Evolutionary conservation across 2,888 invertebrate genomes (phyloP).

Genomic region (Nudaria mundana): DNA sequence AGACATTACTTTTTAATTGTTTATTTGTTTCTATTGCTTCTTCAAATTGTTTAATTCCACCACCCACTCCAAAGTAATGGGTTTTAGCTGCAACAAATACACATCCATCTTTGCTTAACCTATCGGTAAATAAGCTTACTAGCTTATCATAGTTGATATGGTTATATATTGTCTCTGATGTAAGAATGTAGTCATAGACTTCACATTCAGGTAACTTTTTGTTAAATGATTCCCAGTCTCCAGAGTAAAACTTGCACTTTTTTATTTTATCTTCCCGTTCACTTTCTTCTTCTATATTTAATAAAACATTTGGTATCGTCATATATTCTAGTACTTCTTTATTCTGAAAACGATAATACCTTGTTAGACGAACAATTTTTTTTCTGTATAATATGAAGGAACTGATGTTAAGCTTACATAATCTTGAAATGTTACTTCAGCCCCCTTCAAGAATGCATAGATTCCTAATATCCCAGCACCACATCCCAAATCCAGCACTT

Average conservation of each 20-base stretch:
- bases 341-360: too few species aligned
- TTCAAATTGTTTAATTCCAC: slow-evolving; percentile 90
- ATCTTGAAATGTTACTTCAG: slow-evolving; percentile 93
- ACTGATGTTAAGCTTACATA: slow-evolving; percentile 85
- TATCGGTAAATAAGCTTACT: slow-evolving; percentile 83
- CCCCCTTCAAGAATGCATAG: slow-evolving; percentile 84
- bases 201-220: slow-evolving; percentile 56
- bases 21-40: slow-evolving; percentile 77
- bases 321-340: slow-evolving; percentile 88
- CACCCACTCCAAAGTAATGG: slow-evolving; percentile 97
- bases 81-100: slow-evolving; percentile 93
- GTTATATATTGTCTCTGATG: slow-evolving; percentile 97
- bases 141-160: slow-evolving; percentile 89
- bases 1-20: slow-evolving; percentile 75
- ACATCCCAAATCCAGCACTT: slow-evolving; percentile 94
- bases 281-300: slow-evolving; percentile 82
- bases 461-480: slow-evolving; percentile 95
- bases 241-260: slow-evolving; percentile 83
- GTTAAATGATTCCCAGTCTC: slow-evolving; percentile 87
- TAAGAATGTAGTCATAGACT: slow-evolving; percentile 91
- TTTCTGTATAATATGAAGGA: background rate
- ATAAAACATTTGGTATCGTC: slow-evolving; percentile 90
- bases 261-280: slow-evolving; percentile 46
- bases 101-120: slow-evolving; percentile 82
- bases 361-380: background rate